Conservation (phyloP, 2,113 vertebrate species). For the Hymenochirus boettgeri region DNA sequence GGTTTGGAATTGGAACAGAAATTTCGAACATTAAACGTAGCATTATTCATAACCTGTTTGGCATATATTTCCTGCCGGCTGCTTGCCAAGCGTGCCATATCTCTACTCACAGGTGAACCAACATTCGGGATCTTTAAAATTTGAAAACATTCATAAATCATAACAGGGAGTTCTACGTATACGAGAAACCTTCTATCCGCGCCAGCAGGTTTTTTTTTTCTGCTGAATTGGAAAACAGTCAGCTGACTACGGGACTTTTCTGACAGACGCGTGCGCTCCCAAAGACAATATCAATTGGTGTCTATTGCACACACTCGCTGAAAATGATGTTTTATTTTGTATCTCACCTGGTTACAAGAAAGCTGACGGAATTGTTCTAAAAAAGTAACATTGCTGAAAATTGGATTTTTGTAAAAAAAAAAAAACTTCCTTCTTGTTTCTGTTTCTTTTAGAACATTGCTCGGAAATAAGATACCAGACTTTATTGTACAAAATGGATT, state of each 20-base stretch:
- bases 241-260: conserved; percentile 55
- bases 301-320: conserved; percentile 54
- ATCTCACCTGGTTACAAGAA: conserved; percentile 50
- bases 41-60: conserved; percentile 74
- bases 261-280: conserved; percentile 60
- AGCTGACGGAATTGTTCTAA: conserved; percentile 20
- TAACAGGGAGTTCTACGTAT: conserved; percentile 67
- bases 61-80: conserved; percentile 71
- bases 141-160: conserved; percentile 83
- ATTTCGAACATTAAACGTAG: conserved; percentile 73
- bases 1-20: conserved; percentile 80
- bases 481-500: too few species aligned
- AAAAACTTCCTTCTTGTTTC: too few species aligned
- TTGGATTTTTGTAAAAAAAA: neutral
- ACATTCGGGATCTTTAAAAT: conserved; percentile 76
- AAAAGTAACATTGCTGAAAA: conserved; percentile 9
- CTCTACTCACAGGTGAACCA: conserved; percentile 79
- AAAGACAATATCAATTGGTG: conserved; percentile 72
- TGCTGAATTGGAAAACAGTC: conserved; percentile 59
- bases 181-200: conserved; percentile 50
- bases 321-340: conserved; percentile 65
- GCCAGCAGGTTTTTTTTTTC: conserved; percentile 59
- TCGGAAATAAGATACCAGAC: too few species aligned
- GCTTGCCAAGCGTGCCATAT: conserved; percentile 80
- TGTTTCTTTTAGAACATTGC: too few species aligned